phyloP scores from a whole-genome alignment of 2,888 invertebrate species.

The Hypselothyrea guttata region DNA sequence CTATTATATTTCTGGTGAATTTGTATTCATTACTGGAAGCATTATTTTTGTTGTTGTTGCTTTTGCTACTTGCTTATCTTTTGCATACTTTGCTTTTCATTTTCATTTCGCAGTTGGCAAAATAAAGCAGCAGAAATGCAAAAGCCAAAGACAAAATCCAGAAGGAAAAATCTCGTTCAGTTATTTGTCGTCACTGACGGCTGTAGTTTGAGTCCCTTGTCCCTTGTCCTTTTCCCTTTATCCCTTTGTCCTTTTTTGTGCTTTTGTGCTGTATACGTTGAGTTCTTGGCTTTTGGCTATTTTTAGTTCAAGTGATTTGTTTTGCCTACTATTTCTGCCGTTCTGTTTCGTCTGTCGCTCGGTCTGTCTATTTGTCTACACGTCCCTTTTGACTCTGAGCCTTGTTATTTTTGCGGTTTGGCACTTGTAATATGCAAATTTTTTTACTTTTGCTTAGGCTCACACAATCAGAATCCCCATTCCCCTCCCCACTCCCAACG shows the following conservation, averaged over 20 bases:
- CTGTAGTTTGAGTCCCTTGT: conserved; percentile 4
- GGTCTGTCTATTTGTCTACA: conserved; percentile 2
- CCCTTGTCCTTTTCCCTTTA: conserved; percentile 4
- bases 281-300: conserved; percentile 51
- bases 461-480: conserved; percentile 16
- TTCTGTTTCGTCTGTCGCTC: background rate
- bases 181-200: conserved; percentile 34
- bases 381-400: conserved; percentile 35
- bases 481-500: too few species aligned
- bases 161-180: conserved; percentile 29
- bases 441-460: conserved; percentile 19
- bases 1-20: conserved; percentile 25
- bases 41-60: conserved; percentile 4
- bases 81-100: conserved; percentile 57
- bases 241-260: conserved; percentile 7
- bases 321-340: conserved; percentile 45
- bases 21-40: conserved; percentile 61
- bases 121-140: conserved; percentile 46
- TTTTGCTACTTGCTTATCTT: conserved; percentile 27
- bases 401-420: conserved; percentile 71
- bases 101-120: conserved; percentile 43
- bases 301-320: conserved; percentile 71
- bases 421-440: conserved; percentile 66
- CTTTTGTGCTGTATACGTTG: conserved; percentile 1
- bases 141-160: conserved; percentile 10